Percentiles rank a stretch among this genome's conserved stretches.
phyloP scores from a whole-genome alignment of 2,888 invertebrate species.

The Xanthia togata region DNA sequence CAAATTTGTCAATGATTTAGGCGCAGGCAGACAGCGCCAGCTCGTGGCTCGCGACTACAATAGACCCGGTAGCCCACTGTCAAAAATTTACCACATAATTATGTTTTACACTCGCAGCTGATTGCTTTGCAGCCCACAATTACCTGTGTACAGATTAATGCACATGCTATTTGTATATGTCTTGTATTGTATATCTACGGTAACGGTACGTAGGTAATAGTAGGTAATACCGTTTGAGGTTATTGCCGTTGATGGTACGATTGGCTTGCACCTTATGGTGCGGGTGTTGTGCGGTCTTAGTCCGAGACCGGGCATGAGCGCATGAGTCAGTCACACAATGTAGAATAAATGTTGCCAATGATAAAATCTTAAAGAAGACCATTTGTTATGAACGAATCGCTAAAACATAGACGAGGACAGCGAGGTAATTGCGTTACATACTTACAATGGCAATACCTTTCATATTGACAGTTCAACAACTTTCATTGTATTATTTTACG shows the following conservation, averaged over 20 bases:
- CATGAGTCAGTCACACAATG: not conserved
- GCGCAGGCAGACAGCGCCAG: not conserved
- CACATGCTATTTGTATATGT: not conserved
- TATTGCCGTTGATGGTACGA: conserved; percentile 1
- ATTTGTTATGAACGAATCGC: not conserved
- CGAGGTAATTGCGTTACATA: not conserved
- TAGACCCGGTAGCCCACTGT: not conserved
- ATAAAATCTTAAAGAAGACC: too few species aligned
- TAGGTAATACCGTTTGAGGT: not conserved
- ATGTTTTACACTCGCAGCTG: too few species aligned
- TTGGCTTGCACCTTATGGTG: not conserved
- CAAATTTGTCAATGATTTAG: not conserved
- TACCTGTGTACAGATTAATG: not conserved
- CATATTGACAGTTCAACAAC: too few species aligned
- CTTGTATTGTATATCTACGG: not conserved
- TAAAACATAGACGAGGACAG: not conserved
- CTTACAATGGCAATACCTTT: not conserved
- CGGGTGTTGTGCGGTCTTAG: not conserved
- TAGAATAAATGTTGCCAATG: too few species aligned
- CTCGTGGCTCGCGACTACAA: not conserved
- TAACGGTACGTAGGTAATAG: not conserved
- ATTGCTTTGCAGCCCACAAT: conserved; percentile 1
- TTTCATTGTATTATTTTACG: too few species aligned
- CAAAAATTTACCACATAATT: too few species aligned
- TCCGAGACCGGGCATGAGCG: too few species aligned